Conservation (phyloP, 2,797 vertebrate species). For the Alcedo quadribrachys region DNA sequence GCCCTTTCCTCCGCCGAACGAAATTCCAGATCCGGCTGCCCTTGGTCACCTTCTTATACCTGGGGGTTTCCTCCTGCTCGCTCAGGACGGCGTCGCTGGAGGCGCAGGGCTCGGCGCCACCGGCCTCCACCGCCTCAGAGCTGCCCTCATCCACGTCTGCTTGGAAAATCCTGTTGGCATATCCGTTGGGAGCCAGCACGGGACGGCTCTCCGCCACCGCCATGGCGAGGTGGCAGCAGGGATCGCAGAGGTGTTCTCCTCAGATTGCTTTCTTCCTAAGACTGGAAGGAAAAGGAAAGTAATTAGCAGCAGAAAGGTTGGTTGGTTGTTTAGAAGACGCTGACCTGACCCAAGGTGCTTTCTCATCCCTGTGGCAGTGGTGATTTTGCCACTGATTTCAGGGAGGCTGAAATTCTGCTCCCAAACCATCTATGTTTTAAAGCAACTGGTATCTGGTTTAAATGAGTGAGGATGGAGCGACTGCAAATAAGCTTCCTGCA, state of each 20-base stretch:
- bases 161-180: slow-evolving; percentile 85
- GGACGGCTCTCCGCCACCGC: slow-evolving; percentile 53
- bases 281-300: neutral
- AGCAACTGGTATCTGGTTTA: neutral
- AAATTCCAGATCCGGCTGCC: slow-evolving; percentile 89
- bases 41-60: slow-evolving; percentile 75
- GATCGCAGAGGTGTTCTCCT: slow-evolving; percentile 44
- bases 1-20: slow-evolving; percentile 82
- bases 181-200: slow-evolving; percentile 82
- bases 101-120: slow-evolving; percentile 73
- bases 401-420: neutral
- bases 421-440: neutral
- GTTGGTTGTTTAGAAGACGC: neutral
- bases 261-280: slow-evolving; percentile 41
- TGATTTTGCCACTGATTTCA: neutral
- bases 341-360: no score
- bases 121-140: slow-evolving; percentile 75
- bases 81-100: slow-evolving; percentile 38
- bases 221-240: slow-evolving; percentile 24
- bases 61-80: slow-evolving; percentile 69
- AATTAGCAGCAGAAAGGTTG: slow-evolving; percentile 1
- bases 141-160: slow-evolving; percentile 80
- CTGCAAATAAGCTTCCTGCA: neutral
- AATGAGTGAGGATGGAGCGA: neutral
- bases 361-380: neutral